A percentile compares a stretch with the other conserved stretches of the same genome.
These are phyloP conservation scores for Acanthornis magna DNA, from an alignment of 2,797 vertebrate genomes.

Conservation along the genomic window DNA sequence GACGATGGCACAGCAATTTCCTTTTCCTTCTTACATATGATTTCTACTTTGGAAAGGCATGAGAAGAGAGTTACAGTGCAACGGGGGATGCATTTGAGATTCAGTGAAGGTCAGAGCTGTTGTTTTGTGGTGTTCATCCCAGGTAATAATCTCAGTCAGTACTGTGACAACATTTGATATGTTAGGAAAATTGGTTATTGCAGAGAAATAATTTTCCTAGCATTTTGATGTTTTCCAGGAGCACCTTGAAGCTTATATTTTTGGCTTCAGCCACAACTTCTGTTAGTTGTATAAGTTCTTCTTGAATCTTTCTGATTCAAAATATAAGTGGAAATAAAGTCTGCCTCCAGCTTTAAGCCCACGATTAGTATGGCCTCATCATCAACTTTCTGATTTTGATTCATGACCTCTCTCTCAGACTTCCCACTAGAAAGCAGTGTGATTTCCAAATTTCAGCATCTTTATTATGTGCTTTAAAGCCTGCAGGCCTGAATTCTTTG, in stretches of 20 bases:
- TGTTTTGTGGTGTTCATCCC: not conserved
- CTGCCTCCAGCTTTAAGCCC: not conserved
- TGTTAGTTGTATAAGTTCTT: not conserved
- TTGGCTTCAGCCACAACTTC: not conserved
- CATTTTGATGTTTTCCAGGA: not conserved
- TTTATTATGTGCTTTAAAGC: not conserved
- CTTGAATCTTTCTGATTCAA: not conserved
- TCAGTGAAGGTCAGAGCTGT: not conserved
- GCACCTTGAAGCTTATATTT: not conserved
- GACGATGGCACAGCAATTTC: not conserved
- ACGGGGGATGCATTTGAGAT: rapidly evolving
- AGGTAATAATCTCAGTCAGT: not conserved
- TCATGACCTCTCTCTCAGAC: not conserved
- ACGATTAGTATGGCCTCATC: not conserved
- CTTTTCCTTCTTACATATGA: not conserved
- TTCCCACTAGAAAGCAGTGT: not conserved
- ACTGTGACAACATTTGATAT: not conserved
- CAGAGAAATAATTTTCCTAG: not conserved
- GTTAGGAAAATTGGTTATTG: not conserved
- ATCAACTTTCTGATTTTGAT: not conserved
- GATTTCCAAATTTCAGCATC: not conserved
- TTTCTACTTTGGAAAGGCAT: not conserved
- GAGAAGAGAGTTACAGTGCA: too few species aligned
- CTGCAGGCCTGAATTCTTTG: not conserved
- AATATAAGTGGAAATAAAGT: not conserved